phyloP scores from a whole-genome alignment of 2,888 invertebrate species.

The Plutella xylostella region DNA sequence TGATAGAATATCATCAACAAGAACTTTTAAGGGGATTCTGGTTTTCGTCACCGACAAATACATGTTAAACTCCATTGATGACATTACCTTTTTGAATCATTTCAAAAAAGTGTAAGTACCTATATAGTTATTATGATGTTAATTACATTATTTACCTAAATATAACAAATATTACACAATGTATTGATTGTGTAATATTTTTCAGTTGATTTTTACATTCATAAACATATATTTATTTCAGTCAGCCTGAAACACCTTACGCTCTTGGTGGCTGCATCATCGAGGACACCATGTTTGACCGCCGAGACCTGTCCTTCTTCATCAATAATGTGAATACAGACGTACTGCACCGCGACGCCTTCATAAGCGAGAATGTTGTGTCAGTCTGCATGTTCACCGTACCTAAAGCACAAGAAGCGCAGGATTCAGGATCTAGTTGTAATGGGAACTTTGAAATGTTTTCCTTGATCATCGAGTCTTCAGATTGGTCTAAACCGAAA shows the following conservation, averaged over 20 bases:
- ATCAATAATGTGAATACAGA: slow-evolving; percentile 30
- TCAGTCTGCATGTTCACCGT: slow-evolving; percentile 49
- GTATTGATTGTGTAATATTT: too few species aligned
- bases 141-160: too few species aligned
- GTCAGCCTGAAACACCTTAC: slow-evolving; percentile 52
- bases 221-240: too few species aligned
- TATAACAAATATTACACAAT: too few species aligned
- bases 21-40: slow-evolving; percentile 44
- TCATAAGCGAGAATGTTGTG: slow-evolving; percentile 43
- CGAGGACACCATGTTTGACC: slow-evolving; percentile 40
- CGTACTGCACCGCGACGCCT: slow-evolving; percentile 25
- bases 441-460: slow-evolving; percentile 46
- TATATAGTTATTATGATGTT: background rate
- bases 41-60: slow-evolving; percentile 57
- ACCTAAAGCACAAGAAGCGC: slow-evolving; percentile 27
- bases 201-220: too few species aligned
- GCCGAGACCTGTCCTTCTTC: slow-evolving; percentile 32
- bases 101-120: slow-evolving; percentile 49
- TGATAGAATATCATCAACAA: slow-evolving; percentile 31
- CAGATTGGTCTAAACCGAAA: slow-evolving; percentile 41
- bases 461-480: slow-evolving; percentile 44
- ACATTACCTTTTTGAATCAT: slow-evolving; percentile 48
- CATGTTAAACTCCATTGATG: slow-evolving; percentile 41
- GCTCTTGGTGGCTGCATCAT: slow-evolving; percentile 60
- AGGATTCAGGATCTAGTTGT: slow-evolving; percentile 20